phyloP scores from a whole-genome alignment of 2,113 vertebrate species.

The Indicator indicator region DNA sequence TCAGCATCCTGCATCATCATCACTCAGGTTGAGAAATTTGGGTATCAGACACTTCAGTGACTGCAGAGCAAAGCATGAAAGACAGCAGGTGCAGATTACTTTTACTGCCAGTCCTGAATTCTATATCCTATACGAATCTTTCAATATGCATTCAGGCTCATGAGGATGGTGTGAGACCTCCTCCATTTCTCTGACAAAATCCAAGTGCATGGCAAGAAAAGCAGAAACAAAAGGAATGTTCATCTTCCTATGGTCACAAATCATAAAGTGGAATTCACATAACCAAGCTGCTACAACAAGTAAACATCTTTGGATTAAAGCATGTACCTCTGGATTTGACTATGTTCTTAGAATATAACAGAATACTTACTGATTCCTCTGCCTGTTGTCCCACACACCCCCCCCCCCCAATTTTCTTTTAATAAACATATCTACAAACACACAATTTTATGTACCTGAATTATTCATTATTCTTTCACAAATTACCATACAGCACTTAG shows the following conservation, averaged over 20 bases:
- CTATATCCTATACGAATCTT: neutral
- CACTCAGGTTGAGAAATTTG: neutral
- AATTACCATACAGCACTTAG: neutral
- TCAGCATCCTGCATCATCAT: neutral
- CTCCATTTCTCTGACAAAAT: neutral
- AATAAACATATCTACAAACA: neutral
- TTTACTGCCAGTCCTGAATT: neutral
- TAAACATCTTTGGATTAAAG: neutral
- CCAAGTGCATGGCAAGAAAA: neutral
- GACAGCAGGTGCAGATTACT: neutral
- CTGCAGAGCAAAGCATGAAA: neutral
- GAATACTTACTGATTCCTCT: neutral
- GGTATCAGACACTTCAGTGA: neutral
- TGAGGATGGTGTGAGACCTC: neutral
- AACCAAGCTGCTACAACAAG: neutral
- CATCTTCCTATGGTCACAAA: neutral
- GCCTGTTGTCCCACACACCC: accelerated
- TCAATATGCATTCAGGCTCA: neutral
- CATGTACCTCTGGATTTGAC: neutral
- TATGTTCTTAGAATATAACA: neutral
- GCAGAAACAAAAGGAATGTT: neutral
- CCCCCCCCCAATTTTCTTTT: neutral
- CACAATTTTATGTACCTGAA: neutral
- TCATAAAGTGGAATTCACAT: neutral
- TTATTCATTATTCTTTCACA: neutral